Base-by-base conservation (phyloP, 2,888 invertebrate genomes). In the Himalopsyche anomala region DNA sequence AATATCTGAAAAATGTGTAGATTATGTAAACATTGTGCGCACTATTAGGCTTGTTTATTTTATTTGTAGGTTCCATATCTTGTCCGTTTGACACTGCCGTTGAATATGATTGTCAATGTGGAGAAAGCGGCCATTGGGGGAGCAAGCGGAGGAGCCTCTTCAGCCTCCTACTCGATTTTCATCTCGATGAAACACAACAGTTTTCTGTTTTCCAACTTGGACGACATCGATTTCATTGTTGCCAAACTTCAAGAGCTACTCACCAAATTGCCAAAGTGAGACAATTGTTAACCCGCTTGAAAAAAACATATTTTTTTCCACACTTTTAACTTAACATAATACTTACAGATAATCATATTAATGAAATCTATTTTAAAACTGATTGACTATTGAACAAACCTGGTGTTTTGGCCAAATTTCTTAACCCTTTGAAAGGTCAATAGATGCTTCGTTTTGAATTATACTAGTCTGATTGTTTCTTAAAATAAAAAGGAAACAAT, bases 221-320 rank as follows among this genome's bases (percentile, higher is more conserved):
- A 95, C 40, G 98, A 98, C 90, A 94, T 98, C 88, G 96, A 98
- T 90, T 97, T 98, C 91, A 94, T 99, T 8, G 95, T 98, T 6
- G 95, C 96, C 90, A 98, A 98, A 92, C 95, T 99, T 89, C 97
- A 97, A 0, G 98, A 98, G 90, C 94, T 99, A 36, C 93, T 98
- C 4, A 95, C 97, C 0, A 96, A 95, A 91, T 95, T 93, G 87
- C 93, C 93, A 0, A 93, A 92, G 93, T 93, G 89, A 91, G 92
- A 19, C 19, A 62, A n/a, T 40, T 56, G 12, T 55, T 12, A 3
- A 36, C 19, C 19, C 62, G 81, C 28, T 69, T 9, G 15, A 19
- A 28, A 19, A 81, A 15, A 2, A 15, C 12, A 51, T 45, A 45
- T 9, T 45, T 45, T 45, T 45, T 9, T n/a, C n/a, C n/a, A n/a